These are phyloP conservation scores for Sweltsa coloradensis DNA, from an alignment of 1,140 invertebrate species.

Conservation along the genomic window DNA sequence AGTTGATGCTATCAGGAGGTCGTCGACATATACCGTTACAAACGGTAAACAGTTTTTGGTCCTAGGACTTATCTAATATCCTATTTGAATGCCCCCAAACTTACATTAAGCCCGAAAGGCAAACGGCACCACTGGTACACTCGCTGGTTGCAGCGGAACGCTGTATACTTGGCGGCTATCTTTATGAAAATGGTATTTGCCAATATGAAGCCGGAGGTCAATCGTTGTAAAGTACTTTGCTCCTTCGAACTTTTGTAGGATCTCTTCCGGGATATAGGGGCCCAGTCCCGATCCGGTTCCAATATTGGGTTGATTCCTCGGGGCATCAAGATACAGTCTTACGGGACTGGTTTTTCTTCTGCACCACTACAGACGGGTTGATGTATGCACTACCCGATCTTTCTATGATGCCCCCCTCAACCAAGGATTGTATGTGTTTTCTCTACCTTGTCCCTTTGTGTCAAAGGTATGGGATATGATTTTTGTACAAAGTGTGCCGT, in stretches of 20 bases:
- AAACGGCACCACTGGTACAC: slow-evolving; percentile 22
- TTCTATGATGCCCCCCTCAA: slow-evolving; percentile 17
- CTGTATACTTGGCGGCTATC: slow-evolving; percentile 22
- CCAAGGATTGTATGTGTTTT: slow-evolving; percentile 15
- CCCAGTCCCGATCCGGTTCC: slow-evolving; percentile 21
- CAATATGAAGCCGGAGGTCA: slow-evolving; percentile 25
- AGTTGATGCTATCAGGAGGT: slow-evolving; percentile 17
- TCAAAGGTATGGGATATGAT: slow-evolving; percentile 18
- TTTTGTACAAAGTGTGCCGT: slow-evolving; percentile 8
- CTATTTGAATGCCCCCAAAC: not conserved
- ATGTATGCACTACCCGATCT: slow-evolving; percentile 21
- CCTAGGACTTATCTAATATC: slow-evolving; percentile 2
- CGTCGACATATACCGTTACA: slow-evolving; percentile 20
- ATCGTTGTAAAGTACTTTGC: slow-evolving; percentile 21
- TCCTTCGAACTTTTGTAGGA: slow-evolving; percentile 21
- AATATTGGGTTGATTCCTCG: slow-evolving; percentile 23
- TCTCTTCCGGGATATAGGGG: slow-evolving; percentile 4
- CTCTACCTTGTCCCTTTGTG: slow-evolving; percentile 11
- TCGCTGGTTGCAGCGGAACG: slow-evolving; percentile 15
- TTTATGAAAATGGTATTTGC: slow-evolving; percentile 22
- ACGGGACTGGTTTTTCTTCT: slow-evolving; percentile 20
- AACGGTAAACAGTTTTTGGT: slow-evolving; percentile 3
- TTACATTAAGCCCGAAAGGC: slow-evolving; percentile 24
- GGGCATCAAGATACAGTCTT: slow-evolving; percentile 24
- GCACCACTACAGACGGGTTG: slow-evolving; percentile 25